Percentiles rank a stretch among this genome's conserved stretches.
phyloP scores from a whole-genome alignment of 1,140 invertebrate genomes.

The Ditylenchus dipsaci region DNA sequence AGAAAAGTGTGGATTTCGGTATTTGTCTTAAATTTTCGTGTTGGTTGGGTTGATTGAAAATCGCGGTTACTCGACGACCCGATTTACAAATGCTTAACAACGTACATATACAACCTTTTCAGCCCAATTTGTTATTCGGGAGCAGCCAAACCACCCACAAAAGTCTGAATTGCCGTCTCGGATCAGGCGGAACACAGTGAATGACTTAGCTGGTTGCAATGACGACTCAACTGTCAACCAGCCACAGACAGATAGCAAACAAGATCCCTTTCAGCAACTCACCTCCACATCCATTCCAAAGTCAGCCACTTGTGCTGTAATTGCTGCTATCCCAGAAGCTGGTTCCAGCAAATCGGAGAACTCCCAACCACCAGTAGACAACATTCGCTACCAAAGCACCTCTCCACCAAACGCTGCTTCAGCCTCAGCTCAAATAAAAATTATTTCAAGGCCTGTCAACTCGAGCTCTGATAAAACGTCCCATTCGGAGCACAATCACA shows the following conservation, averaged over 20 bases:
- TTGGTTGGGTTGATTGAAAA: too few relatives aligned
- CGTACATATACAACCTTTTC: slow-evolving; percentile 7
- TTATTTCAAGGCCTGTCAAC: neutral
- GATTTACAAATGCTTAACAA: too few relatives aligned
- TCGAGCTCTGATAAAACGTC: neutral
- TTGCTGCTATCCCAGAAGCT: neutral
- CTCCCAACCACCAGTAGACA: slow-evolving; percentile 26
- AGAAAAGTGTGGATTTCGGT: too few relatives aligned
- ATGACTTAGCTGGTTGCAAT: slow-evolving; percentile 21
- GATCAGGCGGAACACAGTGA: slow-evolving; percentile 25
- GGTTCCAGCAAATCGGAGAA: neutral
- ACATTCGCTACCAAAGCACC: slow-evolving; percentile 38
- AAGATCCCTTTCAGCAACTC: neutral
- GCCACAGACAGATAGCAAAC: neutral
- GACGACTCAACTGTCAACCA: neutral
- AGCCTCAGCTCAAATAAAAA: slow-evolving; percentile 3
- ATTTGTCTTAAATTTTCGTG: too few relatives aligned
- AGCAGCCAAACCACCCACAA: slow-evolving; percentile 13
- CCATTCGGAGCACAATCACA: neutral
- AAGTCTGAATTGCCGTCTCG: slow-evolving; percentile 3
- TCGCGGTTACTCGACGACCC: too few relatives aligned
- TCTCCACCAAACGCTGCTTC: slow-evolving; percentile 15
- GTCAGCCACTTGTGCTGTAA: slow-evolving; percentile 33
- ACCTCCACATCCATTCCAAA: slow-evolving; percentile 29
- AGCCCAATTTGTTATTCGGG: slow-evolving; percentile 41